Evolutionary conservation across 2,113 vertebrate genomes (phyloP), one percentile per base, ranked within the genome.

Genomic region (Addax nasomaculatus): DNA sequence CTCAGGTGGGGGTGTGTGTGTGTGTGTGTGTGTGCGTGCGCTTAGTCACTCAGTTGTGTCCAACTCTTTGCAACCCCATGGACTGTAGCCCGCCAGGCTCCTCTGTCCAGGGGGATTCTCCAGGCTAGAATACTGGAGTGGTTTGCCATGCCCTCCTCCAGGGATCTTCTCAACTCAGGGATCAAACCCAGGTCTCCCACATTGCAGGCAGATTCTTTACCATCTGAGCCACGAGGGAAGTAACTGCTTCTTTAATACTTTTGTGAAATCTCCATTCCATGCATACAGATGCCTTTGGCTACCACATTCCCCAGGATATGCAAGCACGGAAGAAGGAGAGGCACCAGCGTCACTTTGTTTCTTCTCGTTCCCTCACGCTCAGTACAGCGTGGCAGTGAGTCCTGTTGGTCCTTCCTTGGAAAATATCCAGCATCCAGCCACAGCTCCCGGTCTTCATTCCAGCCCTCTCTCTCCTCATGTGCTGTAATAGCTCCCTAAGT

Each of bases 251-350:
- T 29, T 9, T 13, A 49, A 15, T 2, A 19, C 39, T 33, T 85
- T 12, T 1, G 14, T 6, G 47, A 67, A 27, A 14, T 16, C 47
- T 47, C 10, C 49, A 5, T 33, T 33, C 23, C 9, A 2, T 17
- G 78, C 39, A 25, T 5, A 3, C 45, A 49, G 11, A 15, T 1
- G 27, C 2, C 53, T 51, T 23, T 80, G 36, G 19, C n/a, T 43
- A 7, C 1, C 14, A 5, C 11, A 27, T 23, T 84, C 47, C 21
- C n/a, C n/a, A 6, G 2, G 11, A 21, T 8, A 6, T 0, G 0
- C 19, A 25, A 0, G 7, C 23, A 21, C 4, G 47, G 47, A 9
- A 17, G 58, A 49, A 19, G 58, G 58, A 89, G 39, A 43, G 55
- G 17, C n/a, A 11, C 23, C 1, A 8, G 9, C 1, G 0, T 33